Conservation (phyloP, 2,113 vertebrate species). For the Neolamprologus toae region DNA sequence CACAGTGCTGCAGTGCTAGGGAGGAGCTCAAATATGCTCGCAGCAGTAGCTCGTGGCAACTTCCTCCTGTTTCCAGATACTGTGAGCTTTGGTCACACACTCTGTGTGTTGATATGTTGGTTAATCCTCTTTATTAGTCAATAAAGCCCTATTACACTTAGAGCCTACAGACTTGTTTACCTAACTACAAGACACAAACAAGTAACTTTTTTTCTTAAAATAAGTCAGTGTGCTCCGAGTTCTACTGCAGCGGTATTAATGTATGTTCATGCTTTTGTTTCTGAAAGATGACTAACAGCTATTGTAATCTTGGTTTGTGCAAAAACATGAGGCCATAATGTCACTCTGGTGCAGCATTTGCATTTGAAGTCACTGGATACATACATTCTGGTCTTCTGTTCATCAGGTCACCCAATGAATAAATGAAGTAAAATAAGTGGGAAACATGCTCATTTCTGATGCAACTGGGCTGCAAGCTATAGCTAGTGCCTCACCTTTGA, state of each 20-base stretch:
- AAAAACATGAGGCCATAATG: neutral
- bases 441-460: slow-evolving; percentile 17
- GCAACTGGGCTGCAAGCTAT: slow-evolving; percentile 20
- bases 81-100: slow-evolving; percentile 19
- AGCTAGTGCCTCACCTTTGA: slow-evolving; percentile 1
- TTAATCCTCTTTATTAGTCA: slow-evolving; percentile 41
- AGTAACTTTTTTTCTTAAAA: neutral
- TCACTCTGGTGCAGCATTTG: neutral
- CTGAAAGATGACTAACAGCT: neutral
- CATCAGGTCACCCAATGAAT: neutral
- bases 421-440: neutral
- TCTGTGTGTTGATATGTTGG: slow-evolving; percentile 6
- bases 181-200: neutral
- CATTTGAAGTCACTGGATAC: neutral
- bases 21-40: slow-evolving; percentile 40
- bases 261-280: neutral
- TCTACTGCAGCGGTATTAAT: neutral
- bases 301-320: neutral
- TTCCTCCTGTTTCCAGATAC: slow-evolving; percentile 26
- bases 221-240: neutral
- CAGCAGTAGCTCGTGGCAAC: slow-evolving; percentile 36
- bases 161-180: neutral
- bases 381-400: neutral
- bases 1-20: slow-evolving; percentile 53
- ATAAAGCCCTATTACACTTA: slow-evolving; percentile 13